These are phyloP conservation scores for Tanypteryx hageni DNA, from an alignment of 2,888 invertebrate species.

Conservation along the genomic window DNA sequence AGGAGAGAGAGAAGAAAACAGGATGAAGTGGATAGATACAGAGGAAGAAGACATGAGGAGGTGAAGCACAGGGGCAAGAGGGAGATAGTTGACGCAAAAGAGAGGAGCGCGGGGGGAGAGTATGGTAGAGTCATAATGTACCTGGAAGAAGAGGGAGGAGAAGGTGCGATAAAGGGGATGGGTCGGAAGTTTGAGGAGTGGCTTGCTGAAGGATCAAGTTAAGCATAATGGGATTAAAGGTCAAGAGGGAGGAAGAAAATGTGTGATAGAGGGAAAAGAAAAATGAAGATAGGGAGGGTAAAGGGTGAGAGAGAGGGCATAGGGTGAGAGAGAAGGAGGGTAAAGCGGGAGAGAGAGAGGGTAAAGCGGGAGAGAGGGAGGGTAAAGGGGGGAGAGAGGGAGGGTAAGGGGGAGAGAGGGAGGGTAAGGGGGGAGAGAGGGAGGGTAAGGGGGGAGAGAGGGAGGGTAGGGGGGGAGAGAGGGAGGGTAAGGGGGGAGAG, in stretches of 20 bases:
- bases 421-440: no score
- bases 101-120: background rate
- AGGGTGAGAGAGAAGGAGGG: no score
- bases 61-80: background rate
- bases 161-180: background rate
- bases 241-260: background rate
- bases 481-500: background rate
- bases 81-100: background rate
- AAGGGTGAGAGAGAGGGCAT: no score
- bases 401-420: no score
- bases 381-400: no score
- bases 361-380: no score
- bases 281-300: no score
- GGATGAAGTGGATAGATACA: background rate
- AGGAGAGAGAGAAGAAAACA: no score
- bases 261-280: background rate
- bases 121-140: background rate
- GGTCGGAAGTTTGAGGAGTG: slow-evolving; percentile 55
- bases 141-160: background rate
- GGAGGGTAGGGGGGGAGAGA: background rate
- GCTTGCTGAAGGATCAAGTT: slow-evolving; percentile 29
- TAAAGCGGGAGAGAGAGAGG: no score
- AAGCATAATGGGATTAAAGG: slow-evolving; percentile 62
- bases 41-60: background rate
- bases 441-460: no score